Evolutionary conservation across 2,113 vertebrate genomes (phyloP), one percentile per base, ranked within the genome.

Genomic region (Platichthys stellatus): DNA sequence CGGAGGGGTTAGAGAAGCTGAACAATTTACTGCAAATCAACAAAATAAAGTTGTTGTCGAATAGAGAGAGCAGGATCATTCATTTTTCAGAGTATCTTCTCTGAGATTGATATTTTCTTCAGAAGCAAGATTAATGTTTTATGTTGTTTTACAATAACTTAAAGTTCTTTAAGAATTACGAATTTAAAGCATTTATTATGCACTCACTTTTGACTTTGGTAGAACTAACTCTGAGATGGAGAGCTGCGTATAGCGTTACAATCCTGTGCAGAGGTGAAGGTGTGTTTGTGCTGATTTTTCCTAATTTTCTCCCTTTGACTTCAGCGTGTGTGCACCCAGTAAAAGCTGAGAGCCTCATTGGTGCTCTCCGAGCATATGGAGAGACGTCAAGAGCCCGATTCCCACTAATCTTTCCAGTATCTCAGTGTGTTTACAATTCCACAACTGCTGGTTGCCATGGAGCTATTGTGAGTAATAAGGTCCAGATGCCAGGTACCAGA

Each of bases 351-450:
- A 66, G 76, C 47, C n/a, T 26, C 6, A 6, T 26, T 49, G 38
- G 18, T 17, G 45, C 60, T 65, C 64, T 21, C 51, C 63, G 51
- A 68, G 60, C 63, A 11, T n/a, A 17, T 35, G 31, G 69, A 70
- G 74, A 63, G 79, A 64, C 40, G 40, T 38, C 18, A 3, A 74
- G 53, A 67, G 82, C 51, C 75, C 10, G 60, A 60, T 88, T 91
- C 86, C 87, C 57, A 76, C 85, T 86, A 43, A 4, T 73, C 74
- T 71, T 80, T 87, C 80, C 85, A 81, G 76, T 75, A 53, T 45
- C 75, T 86, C 40, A 59, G 76, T 79, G 31, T 93, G 87, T 94
- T 91, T 88, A 92, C 87, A 92, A 88, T 94, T 93, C 90, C 90
- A 90, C 77, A 91, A 92, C 91, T 72, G 49, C 74, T 74, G 79